Evolutionary conservation across 2,888 invertebrate genomes (phyloP).

Genomic region (Megamerina dolium): DNA sequence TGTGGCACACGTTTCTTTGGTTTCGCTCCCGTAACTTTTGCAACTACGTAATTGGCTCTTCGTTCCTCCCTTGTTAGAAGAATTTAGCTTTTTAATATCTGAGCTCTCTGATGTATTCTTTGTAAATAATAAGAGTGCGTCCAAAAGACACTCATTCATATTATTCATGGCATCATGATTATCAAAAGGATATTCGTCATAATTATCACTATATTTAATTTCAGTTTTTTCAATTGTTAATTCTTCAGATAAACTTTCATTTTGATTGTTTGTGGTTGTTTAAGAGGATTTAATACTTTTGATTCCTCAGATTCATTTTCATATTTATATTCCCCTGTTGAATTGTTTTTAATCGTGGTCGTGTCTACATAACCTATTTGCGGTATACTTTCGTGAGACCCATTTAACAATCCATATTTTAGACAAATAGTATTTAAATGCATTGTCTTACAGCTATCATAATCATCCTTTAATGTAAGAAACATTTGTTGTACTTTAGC

Average conservation of each 20-base stretch:
- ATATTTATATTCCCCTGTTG: not conserved
- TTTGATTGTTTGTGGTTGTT: not conserved
- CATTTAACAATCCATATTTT: slow-evolving; percentile 27
- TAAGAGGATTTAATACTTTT: not conserved
- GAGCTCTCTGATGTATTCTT: no score
- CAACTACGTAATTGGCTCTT: no score
- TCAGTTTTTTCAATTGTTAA: not conserved
- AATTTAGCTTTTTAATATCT: no score
- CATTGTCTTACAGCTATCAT: slow-evolving; percentile 16
- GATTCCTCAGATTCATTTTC: slow-evolving; percentile 5
- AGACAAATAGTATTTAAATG: slow-evolving; percentile 16
- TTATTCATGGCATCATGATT: no score
- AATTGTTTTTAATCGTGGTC: slow-evolving; percentile 21
- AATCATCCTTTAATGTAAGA: slow-evolving; percentile 21
- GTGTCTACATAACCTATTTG: slow-evolving; percentile 29
- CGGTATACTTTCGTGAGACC: slow-evolving; percentile 12
- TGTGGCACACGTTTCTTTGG: no score
- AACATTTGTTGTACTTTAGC: slow-evolving; percentile 8
- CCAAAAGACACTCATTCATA: no score
- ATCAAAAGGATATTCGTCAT: no score
- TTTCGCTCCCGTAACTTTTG: no score
- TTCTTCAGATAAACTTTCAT: not conserved
- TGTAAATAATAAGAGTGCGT: no score
- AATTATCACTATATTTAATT: no score
- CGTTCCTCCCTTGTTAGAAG: no score